Base-by-base conservation (phyloP, 2,797 vertebrate genomes). In the Pogoniulus pusillus region DNA sequence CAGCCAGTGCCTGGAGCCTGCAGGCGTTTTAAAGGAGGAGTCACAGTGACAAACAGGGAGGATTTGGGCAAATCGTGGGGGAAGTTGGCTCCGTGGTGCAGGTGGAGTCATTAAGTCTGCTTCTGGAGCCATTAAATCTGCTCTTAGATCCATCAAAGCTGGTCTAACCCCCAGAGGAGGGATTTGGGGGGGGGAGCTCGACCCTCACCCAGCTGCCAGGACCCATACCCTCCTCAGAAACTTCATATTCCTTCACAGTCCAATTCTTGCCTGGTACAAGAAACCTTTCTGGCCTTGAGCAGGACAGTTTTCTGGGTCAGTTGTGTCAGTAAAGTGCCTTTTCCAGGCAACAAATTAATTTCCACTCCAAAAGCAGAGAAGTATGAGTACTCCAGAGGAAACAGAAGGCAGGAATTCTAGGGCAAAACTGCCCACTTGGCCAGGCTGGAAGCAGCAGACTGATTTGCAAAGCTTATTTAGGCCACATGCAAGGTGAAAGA, bases 391-490 rank as follows among this genome's bases (percentile, higher is more conserved):
- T n/a, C 51, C 27, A 59, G 64, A 88, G 74, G 55, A 82, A 76
- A 79, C 16, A 82, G 73, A 82, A 87, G 29, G 59, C 34, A 57
- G 66, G 26, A 68, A 87, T 87, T 17, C 15, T 8, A 68, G 34
- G 74, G 69, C 62, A 80, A 53, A 81, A 85, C 57, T 35, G 7
- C n/a, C 71, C 23, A 3, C 37, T 73, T 68, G 58, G 62, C 37
- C 54, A 75, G 68, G 30, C 22, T 54, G 62, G 66, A 76, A 43
- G 71, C 53, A 79, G 84, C 57, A 92, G 83, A 86, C 77, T 88
- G 57, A 41, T 89, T 30, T 77, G 47, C 10, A 16, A 16, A 64
- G 45, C 14, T 77, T 39, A 29, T 37, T 74, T 81, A 62, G 45
- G 35, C 26, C 7, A 1, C 5, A 14, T 27, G 51, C 45, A 27